phyloP scores from a whole-genome alignment of 1,140 invertebrate genomes.

The Atta colombica region DNA sequence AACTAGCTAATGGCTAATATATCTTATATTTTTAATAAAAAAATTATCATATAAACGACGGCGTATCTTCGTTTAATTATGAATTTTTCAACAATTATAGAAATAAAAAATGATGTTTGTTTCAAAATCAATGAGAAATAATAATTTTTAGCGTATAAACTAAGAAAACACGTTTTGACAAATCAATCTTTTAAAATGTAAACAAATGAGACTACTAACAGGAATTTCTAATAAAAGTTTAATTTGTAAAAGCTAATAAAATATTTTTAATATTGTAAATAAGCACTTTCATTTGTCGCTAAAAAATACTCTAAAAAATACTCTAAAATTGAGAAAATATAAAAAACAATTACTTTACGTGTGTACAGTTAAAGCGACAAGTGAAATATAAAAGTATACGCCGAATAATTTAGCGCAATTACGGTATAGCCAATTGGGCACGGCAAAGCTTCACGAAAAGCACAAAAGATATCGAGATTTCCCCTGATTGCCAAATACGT shows the following conservation, averaged over 20 bases:
- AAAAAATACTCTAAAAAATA: conserved; percentile 6
- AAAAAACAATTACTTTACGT: background rate
- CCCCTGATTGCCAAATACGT: conserved; percentile 22
- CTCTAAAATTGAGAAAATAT: background rate
- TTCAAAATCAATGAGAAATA: background rate
- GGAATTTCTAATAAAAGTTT: background rate
- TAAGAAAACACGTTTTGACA: background rate
- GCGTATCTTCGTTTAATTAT: background rate
- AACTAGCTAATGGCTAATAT: no score
- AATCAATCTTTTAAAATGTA: background rate
- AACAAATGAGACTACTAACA: background rate
- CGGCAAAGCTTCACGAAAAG: background rate
- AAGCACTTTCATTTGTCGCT: background rate
- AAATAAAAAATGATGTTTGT: background rate
- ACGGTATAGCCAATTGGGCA: background rate
- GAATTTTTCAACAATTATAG: background rate
- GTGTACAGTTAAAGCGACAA: background rate
- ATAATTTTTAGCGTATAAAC: background rate
- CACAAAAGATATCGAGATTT: conserved; percentile 8
- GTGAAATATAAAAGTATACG: conserved; percentile 3
- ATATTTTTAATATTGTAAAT: conserved; percentile 2
- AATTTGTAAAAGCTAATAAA: background rate
- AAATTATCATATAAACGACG: background rate
- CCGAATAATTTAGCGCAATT: conserved; percentile 18
- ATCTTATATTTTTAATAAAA: no score